Evolutionary conservation across 2,797 vertebrate species (phyloP).

Genomic region (Jordanella pulchra): DNA sequence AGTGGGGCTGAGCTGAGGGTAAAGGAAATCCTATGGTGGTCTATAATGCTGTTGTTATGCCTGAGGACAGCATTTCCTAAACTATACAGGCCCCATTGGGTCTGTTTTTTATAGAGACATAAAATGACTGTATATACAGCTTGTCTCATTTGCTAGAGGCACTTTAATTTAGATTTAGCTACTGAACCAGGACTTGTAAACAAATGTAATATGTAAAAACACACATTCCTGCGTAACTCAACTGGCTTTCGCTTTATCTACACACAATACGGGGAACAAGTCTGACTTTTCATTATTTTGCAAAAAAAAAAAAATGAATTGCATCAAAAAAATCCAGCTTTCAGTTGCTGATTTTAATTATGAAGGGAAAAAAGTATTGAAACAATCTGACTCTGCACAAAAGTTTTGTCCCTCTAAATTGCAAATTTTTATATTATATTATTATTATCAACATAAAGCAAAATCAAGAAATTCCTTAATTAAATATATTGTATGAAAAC

Average conservation of each 20-base stretch:
- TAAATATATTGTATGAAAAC: background rate
- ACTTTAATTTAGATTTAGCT: conserved; percentile 37
- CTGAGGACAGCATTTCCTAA: conserved; percentile 20
- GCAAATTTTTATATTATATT: too few species aligned
- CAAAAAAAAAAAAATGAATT: background rate
- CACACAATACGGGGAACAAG: background rate
- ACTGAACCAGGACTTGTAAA: conserved; percentile 48
- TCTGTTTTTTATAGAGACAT: conserved; percentile 24
- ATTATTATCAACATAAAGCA: too few species aligned
- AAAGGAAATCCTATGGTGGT: conserved; percentile 23
- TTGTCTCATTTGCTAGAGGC: conserved; percentile 31
- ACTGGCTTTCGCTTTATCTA: background rate
- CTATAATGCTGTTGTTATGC: conserved; percentile 18
- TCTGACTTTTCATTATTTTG: background rate
- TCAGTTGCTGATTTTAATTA: background rate
- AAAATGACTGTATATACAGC: conserved; percentile 26
- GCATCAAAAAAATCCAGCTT: background rate
- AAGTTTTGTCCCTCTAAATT: background rate
- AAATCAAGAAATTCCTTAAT: background rate
- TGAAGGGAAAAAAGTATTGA: background rate
- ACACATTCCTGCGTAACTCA: conserved; percentile 24
- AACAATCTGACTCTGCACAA: background rate
- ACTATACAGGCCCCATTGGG: conserved; percentile 4
- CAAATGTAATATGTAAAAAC: conserved; percentile 38
- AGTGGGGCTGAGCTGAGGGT: conserved; percentile 14